Conservation (phyloP, 2,113 vertebrate species). For the Raphicerus campestris region DNA sequence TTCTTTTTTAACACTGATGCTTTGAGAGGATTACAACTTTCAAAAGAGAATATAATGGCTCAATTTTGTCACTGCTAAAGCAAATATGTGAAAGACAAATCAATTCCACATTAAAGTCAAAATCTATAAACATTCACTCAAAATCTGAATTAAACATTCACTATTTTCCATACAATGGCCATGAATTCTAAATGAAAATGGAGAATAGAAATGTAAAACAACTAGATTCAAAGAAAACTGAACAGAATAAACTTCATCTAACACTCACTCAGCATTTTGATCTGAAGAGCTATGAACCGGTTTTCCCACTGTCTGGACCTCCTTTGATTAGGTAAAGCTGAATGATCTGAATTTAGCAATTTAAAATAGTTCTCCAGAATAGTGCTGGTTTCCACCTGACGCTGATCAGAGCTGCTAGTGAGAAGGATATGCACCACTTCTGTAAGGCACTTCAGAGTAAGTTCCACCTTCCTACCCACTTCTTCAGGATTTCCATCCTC, state of each 20-base stretch:
- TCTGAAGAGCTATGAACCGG: constrained; percentile 92
- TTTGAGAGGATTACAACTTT: constrained; percentile 1
- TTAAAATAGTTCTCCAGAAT: constrained; percentile 98
- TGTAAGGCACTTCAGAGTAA: constrained; percentile 94
- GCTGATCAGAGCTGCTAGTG: constrained; percentile 95
- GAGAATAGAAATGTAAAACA: background rate
- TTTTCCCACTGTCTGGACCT: constrained; percentile 91
- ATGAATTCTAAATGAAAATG: constrained; percentile 29
- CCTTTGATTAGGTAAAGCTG: constrained; percentile 82
- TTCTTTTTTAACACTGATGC: background rate
- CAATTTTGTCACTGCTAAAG: background rate
- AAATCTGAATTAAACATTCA: constrained; percentile 6
- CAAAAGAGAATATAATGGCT: background rate
- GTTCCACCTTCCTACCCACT: constrained; percentile 89
- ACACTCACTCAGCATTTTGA: constrained; percentile 95
- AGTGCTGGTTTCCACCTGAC: constrained; percentile 95
- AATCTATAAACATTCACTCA: background rate
- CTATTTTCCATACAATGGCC: background rate
- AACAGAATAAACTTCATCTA: background rate
- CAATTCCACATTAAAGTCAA: constrained; percentile 11
- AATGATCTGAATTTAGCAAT: constrained; percentile 94
- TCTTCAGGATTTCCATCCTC: constrained; percentile 87
- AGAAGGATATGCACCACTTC: constrained; percentile 96
- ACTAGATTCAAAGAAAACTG: background rate
- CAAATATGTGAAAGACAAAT: background rate